Conservation (phyloP, 2,888 invertebrate species). For the Labia minor region DNA sequence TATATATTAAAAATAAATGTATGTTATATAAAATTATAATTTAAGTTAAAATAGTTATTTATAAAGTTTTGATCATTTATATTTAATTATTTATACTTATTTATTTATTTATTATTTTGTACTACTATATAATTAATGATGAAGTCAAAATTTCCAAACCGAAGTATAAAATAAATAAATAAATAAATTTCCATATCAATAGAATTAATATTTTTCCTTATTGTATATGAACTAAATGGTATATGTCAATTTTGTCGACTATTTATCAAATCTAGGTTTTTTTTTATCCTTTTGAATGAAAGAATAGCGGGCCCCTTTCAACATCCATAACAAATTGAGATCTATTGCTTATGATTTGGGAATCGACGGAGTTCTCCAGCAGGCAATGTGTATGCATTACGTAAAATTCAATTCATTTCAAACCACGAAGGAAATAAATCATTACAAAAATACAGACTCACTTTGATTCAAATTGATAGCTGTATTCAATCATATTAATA, state of each 20-base stretch:
- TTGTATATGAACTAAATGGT: not conserved
- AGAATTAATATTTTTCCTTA: not conserved
- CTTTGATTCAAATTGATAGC: not conserved
- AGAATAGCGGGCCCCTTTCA: slow-evolving; percentile 6
- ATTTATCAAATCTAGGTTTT: not conserved
- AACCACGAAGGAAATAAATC: slow-evolving; percentile 4
- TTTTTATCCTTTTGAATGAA: not conserved
- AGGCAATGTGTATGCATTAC: slow-evolving; percentile 1
- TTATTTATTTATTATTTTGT: no score
- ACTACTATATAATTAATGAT: not conserved
- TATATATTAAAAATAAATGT: no score
- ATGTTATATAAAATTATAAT: no score
- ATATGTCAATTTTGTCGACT: not conserved
- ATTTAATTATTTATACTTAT: no score
- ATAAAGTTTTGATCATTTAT: no score
- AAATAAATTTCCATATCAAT: not conserved
- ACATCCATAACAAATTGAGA: slow-evolving; percentile 8
- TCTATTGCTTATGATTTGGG: slow-evolving; percentile 13
- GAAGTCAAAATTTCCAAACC: not conserved
- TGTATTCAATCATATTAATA: slow-evolving; percentile 7
- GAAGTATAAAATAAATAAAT: not conserved
- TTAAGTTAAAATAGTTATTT: no score
- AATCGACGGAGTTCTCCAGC: not conserved
- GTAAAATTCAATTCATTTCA: slow-evolving; percentile 13
- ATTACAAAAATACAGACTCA: not conserved